These are phyloP conservation scores for Cataglyphis rosenhaueri DNA, from an alignment of 2,888 invertebrate species.

Conservation along the genomic window DNA sequence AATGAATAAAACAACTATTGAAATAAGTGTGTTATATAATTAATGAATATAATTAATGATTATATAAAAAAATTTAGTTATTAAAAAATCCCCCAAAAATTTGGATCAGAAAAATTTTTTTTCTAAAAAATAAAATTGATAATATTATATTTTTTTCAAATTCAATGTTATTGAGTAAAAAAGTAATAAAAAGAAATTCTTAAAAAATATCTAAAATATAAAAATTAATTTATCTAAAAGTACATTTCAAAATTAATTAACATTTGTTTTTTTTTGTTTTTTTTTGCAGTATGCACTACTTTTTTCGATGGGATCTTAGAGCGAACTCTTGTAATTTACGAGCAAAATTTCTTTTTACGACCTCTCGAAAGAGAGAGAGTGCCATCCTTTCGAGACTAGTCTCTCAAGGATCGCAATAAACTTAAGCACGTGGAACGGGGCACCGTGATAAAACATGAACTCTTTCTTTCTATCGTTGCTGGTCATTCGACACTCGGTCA, in stretches of 20 bases:
- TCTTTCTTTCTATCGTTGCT: conserved; percentile 43
- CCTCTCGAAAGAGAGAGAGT: conserved; percentile 26
- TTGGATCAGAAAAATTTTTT: background rate
- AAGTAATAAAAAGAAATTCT: background rate
- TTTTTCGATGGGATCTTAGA: no score
- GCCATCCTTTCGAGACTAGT: conserved; percentile 27
- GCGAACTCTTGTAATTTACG: conserved; percentile 36
- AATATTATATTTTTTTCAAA: background rate
- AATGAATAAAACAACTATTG: background rate
- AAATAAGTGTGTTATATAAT: background rate
- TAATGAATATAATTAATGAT: background rate
- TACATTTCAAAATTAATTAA: background rate
- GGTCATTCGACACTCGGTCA: conserved; percentile 73
- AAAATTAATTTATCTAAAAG: conserved; percentile 1
- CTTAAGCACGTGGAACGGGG: conserved; percentile 33
- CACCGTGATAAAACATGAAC: conserved; percentile 55
- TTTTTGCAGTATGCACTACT: background rate
- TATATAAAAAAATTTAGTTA: background rate
- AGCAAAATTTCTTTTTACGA: conserved; percentile 44
- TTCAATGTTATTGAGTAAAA: background rate
- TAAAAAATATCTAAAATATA: background rate
- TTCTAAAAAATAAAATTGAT: background rate
- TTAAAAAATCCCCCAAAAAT: background rate
- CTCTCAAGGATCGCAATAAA: conserved; percentile 49
- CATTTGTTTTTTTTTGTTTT: background rate